Percentiles rank a stretch among this genome's conserved stretches.
phyloP scores from a whole-genome alignment of 1,140 invertebrate species.

The Drosophila sp. region DNA sequence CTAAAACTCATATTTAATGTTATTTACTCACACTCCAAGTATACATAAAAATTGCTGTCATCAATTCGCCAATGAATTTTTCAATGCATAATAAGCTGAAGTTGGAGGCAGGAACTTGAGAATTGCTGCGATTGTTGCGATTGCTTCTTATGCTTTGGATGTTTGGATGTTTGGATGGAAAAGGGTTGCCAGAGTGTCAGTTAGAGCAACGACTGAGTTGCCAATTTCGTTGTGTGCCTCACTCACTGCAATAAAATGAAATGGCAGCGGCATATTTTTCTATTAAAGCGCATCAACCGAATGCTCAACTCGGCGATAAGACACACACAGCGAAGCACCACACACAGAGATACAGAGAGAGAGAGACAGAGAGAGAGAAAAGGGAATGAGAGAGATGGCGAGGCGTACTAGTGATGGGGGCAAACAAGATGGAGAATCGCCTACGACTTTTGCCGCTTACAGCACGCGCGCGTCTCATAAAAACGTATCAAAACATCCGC shows the following conservation, averaged over 20 bases:
- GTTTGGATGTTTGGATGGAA: background rate
- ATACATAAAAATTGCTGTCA: slow-evolving; percentile 40
- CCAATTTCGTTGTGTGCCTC: slow-evolving; percentile 30
- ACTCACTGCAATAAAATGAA: slow-evolving; percentile 48
- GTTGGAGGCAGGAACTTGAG: background rate
- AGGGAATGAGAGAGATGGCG: background rate
- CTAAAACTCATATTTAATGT: background rate
- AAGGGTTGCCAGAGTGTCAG: slow-evolving; percentile 18
- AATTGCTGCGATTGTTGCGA: slow-evolving; percentile 4
- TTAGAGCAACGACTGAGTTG: background rate
- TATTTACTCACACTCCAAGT: background rate
- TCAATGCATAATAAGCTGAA: slow-evolving; percentile 46
- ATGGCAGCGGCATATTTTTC: slow-evolving; percentile 61
- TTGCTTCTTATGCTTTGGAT: no score
- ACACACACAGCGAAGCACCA: slow-evolving; percentile 12
- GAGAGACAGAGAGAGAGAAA: no score
- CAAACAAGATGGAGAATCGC: slow-evolving; percentile 49
- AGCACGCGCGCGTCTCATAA: slow-evolving; percentile 83
- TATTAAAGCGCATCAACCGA: slow-evolving; percentile 69
- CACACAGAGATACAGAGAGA: no score
- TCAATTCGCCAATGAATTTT: slow-evolving; percentile 69
- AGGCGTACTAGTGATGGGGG: background rate
- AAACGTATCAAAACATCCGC: slow-evolving; percentile 82
- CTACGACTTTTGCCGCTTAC: slow-evolving; percentile 65
- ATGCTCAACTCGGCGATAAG: slow-evolving; percentile 54